These are phyloP conservation scores for Eupithecia subumbrata DNA, from an alignment of 2,888 invertebrate species.

Conservation along the genomic window DNA sequence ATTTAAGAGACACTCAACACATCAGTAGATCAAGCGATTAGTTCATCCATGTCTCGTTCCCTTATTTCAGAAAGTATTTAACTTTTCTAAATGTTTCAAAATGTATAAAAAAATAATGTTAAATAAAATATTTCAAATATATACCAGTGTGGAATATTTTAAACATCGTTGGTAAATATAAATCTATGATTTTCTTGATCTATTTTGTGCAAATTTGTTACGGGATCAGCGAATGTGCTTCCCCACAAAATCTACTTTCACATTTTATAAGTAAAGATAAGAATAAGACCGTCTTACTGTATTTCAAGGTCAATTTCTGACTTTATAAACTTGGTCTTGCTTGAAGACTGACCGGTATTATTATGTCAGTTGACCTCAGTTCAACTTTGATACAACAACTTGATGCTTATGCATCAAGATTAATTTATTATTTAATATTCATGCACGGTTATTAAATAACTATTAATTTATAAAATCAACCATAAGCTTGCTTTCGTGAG, in stretches of 20 bases:
- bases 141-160: neutral
- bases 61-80: neutral
- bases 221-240: neutral
- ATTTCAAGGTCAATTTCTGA: constrained; percentile 27
- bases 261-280: neutral
- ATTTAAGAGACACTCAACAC: neutral
- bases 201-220: neutral
- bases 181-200: neutral
- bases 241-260: neutral
- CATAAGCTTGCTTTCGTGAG: neutral
- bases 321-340: constrained; percentile 27
- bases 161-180: neutral
- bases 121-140: neutral
- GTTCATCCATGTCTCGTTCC: neutral
- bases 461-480: neutral
- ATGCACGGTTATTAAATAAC: constrained; percentile 7
- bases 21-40: neutral
- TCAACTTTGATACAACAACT: constrained; percentile 30
- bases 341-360: constrained; percentile 9
- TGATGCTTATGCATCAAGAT: constrained; percentile 12
- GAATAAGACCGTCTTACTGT: neutral
- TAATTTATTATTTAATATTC: constrained; percentile 10
- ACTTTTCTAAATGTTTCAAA: neutral
- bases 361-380: constrained; percentile 28
- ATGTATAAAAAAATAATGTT: neutral